Base-by-base conservation (phyloP, 2,113 vertebrate species). In the Orcinus orca region DNA sequence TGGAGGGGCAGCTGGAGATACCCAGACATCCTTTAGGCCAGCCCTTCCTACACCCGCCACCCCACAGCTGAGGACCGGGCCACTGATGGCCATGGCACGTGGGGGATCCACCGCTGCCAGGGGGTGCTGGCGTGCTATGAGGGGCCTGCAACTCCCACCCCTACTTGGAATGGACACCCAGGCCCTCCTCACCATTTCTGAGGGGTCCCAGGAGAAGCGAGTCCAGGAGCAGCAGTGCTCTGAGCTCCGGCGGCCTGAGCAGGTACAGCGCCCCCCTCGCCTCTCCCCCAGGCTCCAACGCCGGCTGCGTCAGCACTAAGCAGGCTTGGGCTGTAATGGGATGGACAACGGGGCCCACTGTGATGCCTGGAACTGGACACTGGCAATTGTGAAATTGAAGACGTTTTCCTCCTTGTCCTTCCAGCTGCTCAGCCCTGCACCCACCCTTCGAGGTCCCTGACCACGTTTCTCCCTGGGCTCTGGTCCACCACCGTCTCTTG, bases 181-280 rank as follows among this genome's bases (percentile, higher is more conserved):
- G 53, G 9, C 6, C 8, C 70, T 38, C 50, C 23, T 74, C 14
- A 0, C 65, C 41, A 4, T 38, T 62, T 50, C 62, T n/a, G 12
- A 2, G 12, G 60, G 53, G 17, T 53, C 55, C 53, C 29, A 10
- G 50, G 71, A 53, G 70, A 41, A 50, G 29, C 1, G 4, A 31
- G 31, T 23, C 23, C 10, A 53, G 17, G 44, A 63, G 36, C 20
- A 50, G 31, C 85, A 26, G 55, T 7, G 15, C 29, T 29, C 81
- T 53, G 93, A 50, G 63, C 58, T 85, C 58, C 31, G 5, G 26
- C 33, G 31, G 1, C 67, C 82, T 10, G 26, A 38, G 41, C 13
- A 50, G 77, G 31, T 0, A 0, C 44, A 4, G 8, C 3, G 26
- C 1, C 60, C 44, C 13, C 2, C 14, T 0, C 4, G 18, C 41